Base-by-base conservation (phyloP, 37 sponge, comb jelly and placozoan genomes). In the Mnemiopsis leidyi region DNA sequence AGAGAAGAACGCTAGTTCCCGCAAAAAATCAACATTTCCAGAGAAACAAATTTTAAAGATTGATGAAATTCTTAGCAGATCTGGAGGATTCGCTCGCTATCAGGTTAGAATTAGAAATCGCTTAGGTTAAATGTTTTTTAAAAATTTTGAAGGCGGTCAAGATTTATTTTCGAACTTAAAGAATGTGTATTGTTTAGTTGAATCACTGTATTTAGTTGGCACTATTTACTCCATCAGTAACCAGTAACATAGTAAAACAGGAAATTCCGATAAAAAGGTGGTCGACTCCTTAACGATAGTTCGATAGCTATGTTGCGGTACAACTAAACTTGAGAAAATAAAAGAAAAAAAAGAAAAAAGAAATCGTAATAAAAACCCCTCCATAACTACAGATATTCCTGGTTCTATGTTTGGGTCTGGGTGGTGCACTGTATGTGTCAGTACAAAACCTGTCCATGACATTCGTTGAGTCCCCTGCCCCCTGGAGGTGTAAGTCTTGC, bases 401-500 rank as follows among this genome's bases (percentile, higher is more conserved):
- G 37, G 21, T 79, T 30, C 33, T 79, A 3, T 79, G 82, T 79
- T 9, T 79, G 37, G 37, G 82, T 2, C 23, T 79, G 3, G 82
- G 82, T 9, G 82, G 82, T 36, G 35, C 82, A 33, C 82, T 79
- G 36, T 79, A 79, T 36, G 82, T 35, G 3, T 32, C 82, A 34
- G 82, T 79, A 1, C 82, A 79, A 36, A 79, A 79, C 38, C 82
- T 79, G 36, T 79, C 82, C 38, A 79, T 35, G 35, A 79, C 82
- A 7, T 79, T 79, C 36, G 82, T 79, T 7, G 82, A 79, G 32
- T 23, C 82, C 32, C 7, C 35, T 13, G 82, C 37, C 32, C 82
- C 37, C 35, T 79, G 82, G 82, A 16, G 37, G 20, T 79, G 82
- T 79, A 33, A 33, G 7, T 29, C 31, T 31, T 20, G 29, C 20